Evolutionary conservation across 2,888 invertebrate species (phyloP), one percentile per base, ranked within the genome.

Genomic region (Ormyrus nitidulus): DNA sequence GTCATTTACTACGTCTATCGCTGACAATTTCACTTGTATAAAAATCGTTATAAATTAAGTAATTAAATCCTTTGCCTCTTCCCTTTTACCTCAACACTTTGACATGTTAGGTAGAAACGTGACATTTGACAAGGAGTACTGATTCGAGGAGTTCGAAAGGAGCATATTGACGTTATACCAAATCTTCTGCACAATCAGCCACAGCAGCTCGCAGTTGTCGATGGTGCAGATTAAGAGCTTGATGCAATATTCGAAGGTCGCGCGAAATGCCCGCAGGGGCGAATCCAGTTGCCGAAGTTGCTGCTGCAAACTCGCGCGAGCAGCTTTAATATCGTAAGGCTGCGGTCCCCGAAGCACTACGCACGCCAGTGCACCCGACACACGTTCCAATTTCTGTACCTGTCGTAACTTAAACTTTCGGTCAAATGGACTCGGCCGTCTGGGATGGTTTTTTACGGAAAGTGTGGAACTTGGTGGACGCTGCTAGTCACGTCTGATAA

Each of bases 141-240:
- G 13, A 13, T 13, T 13, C 13, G 13, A 13, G 13, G 13, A 13
- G 13, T 51, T 77, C 68, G 9, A 54, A 79, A 7, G 44, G 49
- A 7, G 64, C 65, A 0, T 7, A 34, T 34, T 69, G 9, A 69
- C 73, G 11, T 64, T 34, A 54, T 64, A 69, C 2, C 74, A 58
- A 13, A 64, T 53, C 34, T 74, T 73, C 51, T 74, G 69, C 2
- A 79, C n/a, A 46, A 74, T 11, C 11, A 74, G 46, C 74, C 69
- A 64, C 5, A 79, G 56, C 13, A 70, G 64, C 10, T 69, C 69
- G 59, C 69, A 64, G n/a, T 79, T 69, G 6, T 46, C 13, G 70
- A 65, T 79, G 75, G n/a, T 64, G 59, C 54, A 61, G 19, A 53
- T 75, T 75, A 48, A 79, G 61, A 71, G 71, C 75, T 71, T 75